These are phyloP conservation scores for Pipistrellus pygmaeus DNA, from an alignment of 2,797 vertebrate species.

Conservation along the genomic window DNA sequence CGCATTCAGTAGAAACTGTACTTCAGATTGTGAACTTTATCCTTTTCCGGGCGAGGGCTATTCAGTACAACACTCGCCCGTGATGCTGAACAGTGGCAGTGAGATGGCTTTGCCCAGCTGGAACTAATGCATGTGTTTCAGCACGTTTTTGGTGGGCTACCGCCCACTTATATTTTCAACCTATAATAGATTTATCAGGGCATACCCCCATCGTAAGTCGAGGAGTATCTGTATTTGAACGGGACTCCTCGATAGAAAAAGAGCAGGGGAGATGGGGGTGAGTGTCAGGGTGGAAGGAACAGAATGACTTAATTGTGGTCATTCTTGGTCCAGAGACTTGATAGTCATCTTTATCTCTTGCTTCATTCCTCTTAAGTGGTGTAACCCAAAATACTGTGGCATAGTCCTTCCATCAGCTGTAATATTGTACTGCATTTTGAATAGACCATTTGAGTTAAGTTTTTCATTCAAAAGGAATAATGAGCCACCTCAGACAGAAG, in stretches of 20 bases:
- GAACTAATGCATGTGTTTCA: background rate
- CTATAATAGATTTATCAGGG: background rate
- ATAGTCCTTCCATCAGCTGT: background rate
- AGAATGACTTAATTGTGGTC: background rate
- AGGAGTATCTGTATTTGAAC: background rate
- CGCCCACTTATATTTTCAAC: background rate
- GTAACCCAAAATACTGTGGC: background rate
- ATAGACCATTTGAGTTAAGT: background rate
- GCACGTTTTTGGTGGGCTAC: background rate
- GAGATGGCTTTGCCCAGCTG: background rate
- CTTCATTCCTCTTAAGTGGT: background rate
- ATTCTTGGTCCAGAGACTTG: background rate
- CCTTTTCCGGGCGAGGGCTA: background rate
- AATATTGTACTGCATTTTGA: constrained; percentile 13
- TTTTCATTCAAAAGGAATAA: constrained; percentile 46
- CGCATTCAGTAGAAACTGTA: background rate
- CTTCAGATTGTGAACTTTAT: background rate
- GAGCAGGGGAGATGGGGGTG: background rate
- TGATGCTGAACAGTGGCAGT: background rate
- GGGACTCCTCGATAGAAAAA: background rate
- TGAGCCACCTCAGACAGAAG: background rate
- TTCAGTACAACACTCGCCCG: background rate
- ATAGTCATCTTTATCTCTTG: background rate
- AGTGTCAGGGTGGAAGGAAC: background rate
- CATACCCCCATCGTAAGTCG: background rate